Base-by-base conservation (phyloP, 1,140 invertebrate species). In the Saccostrea glomerata region DNA sequence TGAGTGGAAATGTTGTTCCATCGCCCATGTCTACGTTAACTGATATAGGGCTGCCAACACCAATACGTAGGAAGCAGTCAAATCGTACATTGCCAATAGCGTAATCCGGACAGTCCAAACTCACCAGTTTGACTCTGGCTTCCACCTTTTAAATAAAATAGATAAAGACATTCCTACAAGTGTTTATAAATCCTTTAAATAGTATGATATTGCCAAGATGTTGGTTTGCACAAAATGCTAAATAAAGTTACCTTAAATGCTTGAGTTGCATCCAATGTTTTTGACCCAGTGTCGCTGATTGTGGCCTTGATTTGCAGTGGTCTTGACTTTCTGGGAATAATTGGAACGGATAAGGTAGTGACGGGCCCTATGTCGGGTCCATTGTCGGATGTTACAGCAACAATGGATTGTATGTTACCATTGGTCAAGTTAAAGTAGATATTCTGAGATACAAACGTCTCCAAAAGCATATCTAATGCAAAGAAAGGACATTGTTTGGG, bases 31-130 rank as follows among this genome's bases (percentile, higher is more conserved):
- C 89, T 4, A 86, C 82, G 36, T 17, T 25, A 15, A 86, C 40
- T n/a, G 54, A 82, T 58, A 91, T 70, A 70, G 82, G 87, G 84
- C 89, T 91, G 63, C 90, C 90, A 70, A 87, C 82, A 17, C 66
- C 56, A 40, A 91, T 85, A 20, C 63, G 60, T 0, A 90, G 25
- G 73, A 47, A 87, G 84, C 90, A 91, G 3, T 87, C 87, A 86
- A 91, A 91, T 25, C 58, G 23, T 12, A 56, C 66, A 13, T 60
- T 70, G 25, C 83, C 83, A 2, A 83, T 77, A 7, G 89, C 89
- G 15, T 56, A 36, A 23, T 58, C 25, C 60, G 87, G 87, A 86
- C 90, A 91, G 23, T 85, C 77, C n/a, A 91, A 54, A 5, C 15
- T 90, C 6, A 90, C 12, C 7, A 56, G 6, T 36, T 86, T 88